A percentile compares a stretch with the other conserved stretches of the same genome.
Evolutionary conservation across 2,888 invertebrate species (phyloP).

Genomic region (Shargacucullia verbasci): DNA sequence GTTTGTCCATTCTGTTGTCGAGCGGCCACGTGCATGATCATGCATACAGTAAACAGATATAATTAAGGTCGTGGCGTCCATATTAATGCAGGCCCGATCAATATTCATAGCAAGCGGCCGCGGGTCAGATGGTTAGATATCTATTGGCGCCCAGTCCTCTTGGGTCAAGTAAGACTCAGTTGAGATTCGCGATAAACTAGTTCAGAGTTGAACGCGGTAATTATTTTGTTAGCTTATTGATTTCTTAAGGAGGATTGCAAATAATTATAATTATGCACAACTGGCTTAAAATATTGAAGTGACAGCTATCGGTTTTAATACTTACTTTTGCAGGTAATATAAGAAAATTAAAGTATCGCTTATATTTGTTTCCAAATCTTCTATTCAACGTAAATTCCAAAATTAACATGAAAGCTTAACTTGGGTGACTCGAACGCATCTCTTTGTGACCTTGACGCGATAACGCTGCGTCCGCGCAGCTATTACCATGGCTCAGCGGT

Average conservation of each 20-base stretch:
- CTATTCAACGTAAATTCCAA: background rate
- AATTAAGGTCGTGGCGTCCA: slow-evolving; percentile 78
- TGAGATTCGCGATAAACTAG: slow-evolving; percentile 59
- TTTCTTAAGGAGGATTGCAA: slow-evolving; percentile 16
- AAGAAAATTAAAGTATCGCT: too few species aligned
- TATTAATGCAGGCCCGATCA: slow-evolving; percentile 74
- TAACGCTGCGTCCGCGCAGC: slow-evolving; percentile 53
- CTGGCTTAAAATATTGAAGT: too few species aligned
- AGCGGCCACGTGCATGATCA: slow-evolving; percentile 66
- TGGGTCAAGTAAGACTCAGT: slow-evolving; percentile 57
- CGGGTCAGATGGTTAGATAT: slow-evolving; percentile 73
- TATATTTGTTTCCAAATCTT: too few species aligned
- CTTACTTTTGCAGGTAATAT: too few species aligned
- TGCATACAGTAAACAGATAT: slow-evolving; percentile 77
- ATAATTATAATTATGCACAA: background rate
- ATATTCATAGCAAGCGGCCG: slow-evolving; percentile 70
- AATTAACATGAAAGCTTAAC: slow-evolving; percentile 25
- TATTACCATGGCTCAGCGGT: slow-evolving; percentile 54
- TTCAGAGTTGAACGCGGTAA: slow-evolving; percentile 52
- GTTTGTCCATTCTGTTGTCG: slow-evolving; percentile 44
- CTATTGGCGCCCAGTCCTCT: slow-evolving; percentile 57
- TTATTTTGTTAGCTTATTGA: slow-evolving; percentile 50
- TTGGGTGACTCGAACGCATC: slow-evolving; percentile 57
- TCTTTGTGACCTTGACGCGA: slow-evolving; percentile 66
- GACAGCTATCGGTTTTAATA: too few species aligned